These are phyloP conservation scores for Ailuropoda melanoleuca DNA, from an alignment of 2,113 vertebrate species.

Conservation along the genomic window DNA sequence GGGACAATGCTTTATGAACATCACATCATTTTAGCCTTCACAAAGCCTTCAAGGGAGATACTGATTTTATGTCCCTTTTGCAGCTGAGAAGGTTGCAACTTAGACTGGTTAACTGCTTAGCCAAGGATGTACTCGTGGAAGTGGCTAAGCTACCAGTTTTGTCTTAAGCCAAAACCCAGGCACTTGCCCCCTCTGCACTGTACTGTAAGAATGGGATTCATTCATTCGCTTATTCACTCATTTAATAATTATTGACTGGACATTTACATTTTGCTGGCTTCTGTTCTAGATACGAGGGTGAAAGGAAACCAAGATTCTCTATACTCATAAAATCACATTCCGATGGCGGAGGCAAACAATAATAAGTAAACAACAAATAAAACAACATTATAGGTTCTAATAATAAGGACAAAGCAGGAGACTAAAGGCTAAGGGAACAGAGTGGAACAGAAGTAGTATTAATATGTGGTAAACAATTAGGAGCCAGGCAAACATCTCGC, in stretches of 20 bases:
- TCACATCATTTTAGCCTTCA: constrained; percentile 10
- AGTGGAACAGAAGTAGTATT: not conserved
- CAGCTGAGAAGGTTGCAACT: not conserved
- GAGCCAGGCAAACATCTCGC: not conserved
- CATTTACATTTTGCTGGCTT: not conserved
- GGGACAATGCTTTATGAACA: not conserved
- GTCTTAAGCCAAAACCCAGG: not conserved
- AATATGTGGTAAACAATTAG: not conserved
- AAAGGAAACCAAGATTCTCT: not conserved
- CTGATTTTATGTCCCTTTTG: not conserved
- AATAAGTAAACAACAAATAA: not conserved
- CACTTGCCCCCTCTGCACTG: not conserved
- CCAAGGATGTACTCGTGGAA: not conserved
- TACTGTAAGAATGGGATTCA: not conserved
- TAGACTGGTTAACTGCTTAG: not conserved
- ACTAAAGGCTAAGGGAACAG: not conserved
- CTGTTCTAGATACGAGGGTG: not conserved
- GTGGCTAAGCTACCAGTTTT: not conserved
- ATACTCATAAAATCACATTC: not conserved
- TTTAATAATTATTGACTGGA: not conserved
- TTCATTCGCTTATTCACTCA: not conserved
- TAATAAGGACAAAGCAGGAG: not conserved
- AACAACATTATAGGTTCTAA: not conserved
- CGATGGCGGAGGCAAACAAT: not conserved
- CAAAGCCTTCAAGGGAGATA: not conserved